Conservation (phyloP, 1,140 invertebrate genomes). For the Drosophila malerkotliana region DNA sequence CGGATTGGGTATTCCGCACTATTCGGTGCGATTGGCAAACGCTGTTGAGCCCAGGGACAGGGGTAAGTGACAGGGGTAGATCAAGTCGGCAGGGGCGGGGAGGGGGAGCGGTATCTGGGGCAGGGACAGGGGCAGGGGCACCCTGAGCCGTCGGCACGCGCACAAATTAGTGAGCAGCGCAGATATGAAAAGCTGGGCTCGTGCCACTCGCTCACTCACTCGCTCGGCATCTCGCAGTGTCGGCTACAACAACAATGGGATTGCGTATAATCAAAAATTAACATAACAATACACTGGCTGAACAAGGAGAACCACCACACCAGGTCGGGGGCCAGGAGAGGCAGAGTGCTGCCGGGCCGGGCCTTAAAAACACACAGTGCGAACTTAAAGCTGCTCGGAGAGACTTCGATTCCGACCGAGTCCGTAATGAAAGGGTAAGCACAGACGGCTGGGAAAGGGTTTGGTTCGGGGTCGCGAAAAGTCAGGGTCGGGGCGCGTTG, state of each 20-base stretch:
- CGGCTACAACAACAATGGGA: constrained; percentile 62
- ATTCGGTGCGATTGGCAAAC: constrained; percentile 66
- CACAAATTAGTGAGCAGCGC: constrained; percentile 73
- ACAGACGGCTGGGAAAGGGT: constrained; percentile 31
- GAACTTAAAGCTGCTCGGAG: constrained; percentile 53
- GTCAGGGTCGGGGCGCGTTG: background rate
- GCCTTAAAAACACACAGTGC: constrained; percentile 46
- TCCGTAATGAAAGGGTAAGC: constrained; percentile 73
- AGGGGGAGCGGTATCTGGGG: background rate
- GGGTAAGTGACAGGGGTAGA: background rate
- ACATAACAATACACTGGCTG: constrained; percentile 68
- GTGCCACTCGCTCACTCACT: constrained; percentile 55
- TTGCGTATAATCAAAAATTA: constrained; percentile 77
- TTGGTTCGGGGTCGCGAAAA: constrained; percentile 1
- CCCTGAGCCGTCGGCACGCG: constrained; percentile 70
- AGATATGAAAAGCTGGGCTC: constrained; percentile 68
- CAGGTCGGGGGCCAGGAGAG: background rate
- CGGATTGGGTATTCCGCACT: constrained; percentile 46
- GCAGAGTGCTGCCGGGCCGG: constrained; percentile 54
- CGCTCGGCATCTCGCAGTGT: background rate
- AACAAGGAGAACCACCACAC: constrained; percentile 44
- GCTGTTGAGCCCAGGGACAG: background rate
- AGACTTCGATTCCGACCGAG: constrained; percentile 30
- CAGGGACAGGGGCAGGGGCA: constrained; percentile 22
- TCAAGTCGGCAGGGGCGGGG: background rate